These are phyloP conservation scores for Nomada ferruginata DNA, from an alignment of 2,888 invertebrate genomes.

Conservation along the genomic window DNA sequence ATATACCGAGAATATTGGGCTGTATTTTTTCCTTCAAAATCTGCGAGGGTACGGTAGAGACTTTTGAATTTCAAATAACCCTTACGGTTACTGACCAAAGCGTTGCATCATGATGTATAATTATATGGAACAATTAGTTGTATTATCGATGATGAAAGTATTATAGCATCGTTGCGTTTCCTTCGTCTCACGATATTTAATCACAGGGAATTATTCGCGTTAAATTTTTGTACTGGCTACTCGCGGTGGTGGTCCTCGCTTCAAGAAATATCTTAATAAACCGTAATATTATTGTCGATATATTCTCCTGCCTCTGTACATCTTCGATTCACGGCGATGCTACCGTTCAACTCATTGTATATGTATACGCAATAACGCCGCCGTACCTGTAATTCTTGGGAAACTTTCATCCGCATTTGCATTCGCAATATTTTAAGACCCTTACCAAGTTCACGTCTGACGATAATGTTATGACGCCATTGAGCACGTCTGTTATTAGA, in stretches of 20 bases:
- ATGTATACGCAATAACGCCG: background rate
- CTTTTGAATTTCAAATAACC: no score
- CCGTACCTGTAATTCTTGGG: background rate
- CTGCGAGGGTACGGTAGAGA: no score
- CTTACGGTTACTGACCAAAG: background rate
- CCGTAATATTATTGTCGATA: no score
- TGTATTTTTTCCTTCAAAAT: no score
- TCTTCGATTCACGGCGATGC: no score
- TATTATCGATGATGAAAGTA: background rate
- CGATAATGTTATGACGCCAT: constrained; percentile 32
- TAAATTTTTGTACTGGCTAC: no score
- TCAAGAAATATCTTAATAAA: no score
- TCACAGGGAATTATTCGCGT: no score
- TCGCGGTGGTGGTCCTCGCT: no score
- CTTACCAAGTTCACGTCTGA: background rate
- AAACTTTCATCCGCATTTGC: background rate
- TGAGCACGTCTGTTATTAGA: constrained; percentile 35
- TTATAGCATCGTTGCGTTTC: background rate
- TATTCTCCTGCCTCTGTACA: no score
- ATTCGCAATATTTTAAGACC: background rate
- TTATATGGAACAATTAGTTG: background rate
- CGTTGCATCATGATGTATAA: background rate
- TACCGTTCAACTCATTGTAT: no score
- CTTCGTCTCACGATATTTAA: background rate
- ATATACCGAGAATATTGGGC: background rate